These are phyloP conservation scores for Puffinus mauretanicus DNA, from an alignment of 2,113 vertebrate genomes.

Conservation along the genomic window DNA sequence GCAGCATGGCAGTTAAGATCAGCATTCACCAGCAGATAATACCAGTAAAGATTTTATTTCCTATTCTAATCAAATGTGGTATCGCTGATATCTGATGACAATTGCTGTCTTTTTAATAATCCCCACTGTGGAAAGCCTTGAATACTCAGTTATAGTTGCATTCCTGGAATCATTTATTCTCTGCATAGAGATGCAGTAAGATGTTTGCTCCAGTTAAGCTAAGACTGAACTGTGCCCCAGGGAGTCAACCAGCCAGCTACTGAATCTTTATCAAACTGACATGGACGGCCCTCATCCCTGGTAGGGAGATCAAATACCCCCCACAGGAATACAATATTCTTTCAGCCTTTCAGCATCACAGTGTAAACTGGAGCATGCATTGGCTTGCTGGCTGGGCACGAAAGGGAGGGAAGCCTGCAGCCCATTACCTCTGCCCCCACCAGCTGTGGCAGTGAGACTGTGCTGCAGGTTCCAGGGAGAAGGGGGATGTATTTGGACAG, in stretches of 20 bases:
- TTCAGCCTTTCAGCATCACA: neutral
- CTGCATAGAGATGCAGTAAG: neutral
- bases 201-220: neutral
- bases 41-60: neutral
- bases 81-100: neutral
- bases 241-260: conserved; percentile 26
- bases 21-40: neutral
- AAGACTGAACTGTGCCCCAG: neutral
- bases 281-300: neutral
- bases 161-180: neutral
- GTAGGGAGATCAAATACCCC: neutral
- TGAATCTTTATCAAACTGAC: neutral
- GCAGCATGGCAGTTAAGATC: neutral
- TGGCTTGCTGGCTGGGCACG: neutral
- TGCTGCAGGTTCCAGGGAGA: conserved; percentile 3
- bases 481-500: neutral
- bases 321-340: neutral
- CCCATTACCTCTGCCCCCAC: neutral
- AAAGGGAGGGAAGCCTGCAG: neutral
- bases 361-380: neutral
- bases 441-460: neutral
- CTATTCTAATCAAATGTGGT: neutral
- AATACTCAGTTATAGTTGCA: neutral
- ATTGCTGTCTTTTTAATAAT: neutral
- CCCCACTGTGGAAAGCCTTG: neutral